These are phyloP conservation scores for Heliconius himera DNA, from an alignment of 1,140 invertebrate species.

Conservation along the genomic window DNA sequence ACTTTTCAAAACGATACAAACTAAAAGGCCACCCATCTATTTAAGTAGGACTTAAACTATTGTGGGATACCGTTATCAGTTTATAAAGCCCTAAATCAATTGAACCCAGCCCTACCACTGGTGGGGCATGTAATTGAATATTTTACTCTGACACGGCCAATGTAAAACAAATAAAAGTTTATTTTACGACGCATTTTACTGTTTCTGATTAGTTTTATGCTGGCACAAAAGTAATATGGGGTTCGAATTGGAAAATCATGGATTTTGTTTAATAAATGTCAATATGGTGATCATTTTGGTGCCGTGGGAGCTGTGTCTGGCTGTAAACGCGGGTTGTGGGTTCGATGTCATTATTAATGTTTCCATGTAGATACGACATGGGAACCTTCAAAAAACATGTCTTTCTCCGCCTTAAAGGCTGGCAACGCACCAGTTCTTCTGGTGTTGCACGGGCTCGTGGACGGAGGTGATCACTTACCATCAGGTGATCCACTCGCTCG, in stretches of 20 bases:
- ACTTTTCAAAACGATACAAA: neutral
- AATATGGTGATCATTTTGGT: neutral
- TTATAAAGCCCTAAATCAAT: conserved; percentile 31
- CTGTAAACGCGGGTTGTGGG: neutral
- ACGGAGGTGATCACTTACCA: too few relatives aligned
- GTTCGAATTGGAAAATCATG: neutral
- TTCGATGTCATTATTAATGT: neutral
- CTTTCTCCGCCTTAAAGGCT: too few relatives aligned
- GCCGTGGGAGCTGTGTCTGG: neutral
- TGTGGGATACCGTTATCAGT: conserved; percentile 22
- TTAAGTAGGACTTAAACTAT: neutral
- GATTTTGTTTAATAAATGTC: conserved; percentile 3
- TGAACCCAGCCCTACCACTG: neutral
- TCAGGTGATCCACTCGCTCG: too few relatives aligned
- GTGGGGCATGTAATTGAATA: conserved; percentile 21
- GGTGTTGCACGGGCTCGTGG: too few relatives aligned
- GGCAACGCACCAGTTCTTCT: too few relatives aligned
- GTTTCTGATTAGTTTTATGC: conserved; percentile 11
- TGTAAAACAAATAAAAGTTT: conserved; percentile 58
- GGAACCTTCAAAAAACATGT: too few relatives aligned
- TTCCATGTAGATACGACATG: too few relatives aligned
- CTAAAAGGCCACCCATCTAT: neutral
- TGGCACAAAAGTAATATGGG: neutral
- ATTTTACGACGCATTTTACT: conserved; percentile 56
- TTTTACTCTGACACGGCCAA: conserved; percentile 38